A percentile compares a stretch with the other conserved stretches of the same genome.
These are phyloP conservation scores for Cuniculus paca DNA, from an alignment of 2,797 vertebrate genomes.

Conservation along the genomic window DNA sequence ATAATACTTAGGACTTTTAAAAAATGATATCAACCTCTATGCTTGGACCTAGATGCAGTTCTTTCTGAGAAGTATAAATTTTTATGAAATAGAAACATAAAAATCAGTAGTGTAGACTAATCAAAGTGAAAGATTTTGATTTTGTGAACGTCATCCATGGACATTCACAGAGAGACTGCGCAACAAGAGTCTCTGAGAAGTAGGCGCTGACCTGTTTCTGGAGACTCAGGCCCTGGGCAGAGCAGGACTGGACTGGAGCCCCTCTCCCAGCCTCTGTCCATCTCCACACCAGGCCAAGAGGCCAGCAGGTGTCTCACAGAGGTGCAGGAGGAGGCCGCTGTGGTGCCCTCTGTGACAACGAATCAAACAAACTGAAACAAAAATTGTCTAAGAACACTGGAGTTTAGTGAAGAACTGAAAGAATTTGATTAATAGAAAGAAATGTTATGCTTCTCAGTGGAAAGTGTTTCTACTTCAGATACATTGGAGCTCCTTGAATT, in stretches of 20 bases:
- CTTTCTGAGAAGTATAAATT: neutral
- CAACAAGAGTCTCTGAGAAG: neutral
- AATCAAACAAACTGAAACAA: neutral
- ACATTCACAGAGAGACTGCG: neutral
- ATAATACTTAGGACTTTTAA: neutral
- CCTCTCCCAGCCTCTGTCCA: neutral
- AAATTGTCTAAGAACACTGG: neutral
- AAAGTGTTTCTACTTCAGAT: neutral
- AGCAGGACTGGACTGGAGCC: neutral
- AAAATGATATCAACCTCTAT: neutral
- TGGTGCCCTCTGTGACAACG: neutral
- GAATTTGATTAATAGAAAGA: neutral
- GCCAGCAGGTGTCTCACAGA: neutral
- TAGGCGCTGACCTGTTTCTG: neutral
- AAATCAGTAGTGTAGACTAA: neutral
- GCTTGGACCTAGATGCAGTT: too few species aligned
- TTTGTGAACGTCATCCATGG: neutral
- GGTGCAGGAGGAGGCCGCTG: neutral
- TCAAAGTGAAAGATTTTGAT: neutral
- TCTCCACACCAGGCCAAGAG: neutral
- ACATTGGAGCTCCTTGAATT: neutral
- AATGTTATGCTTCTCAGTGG: neutral
- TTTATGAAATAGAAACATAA: neutral
- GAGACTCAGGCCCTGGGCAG: neutral
- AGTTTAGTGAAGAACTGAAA: neutral